Conservation (phyloP, 2,797 vertebrate species). For the Chrysocyon brachyurus region DNA sequence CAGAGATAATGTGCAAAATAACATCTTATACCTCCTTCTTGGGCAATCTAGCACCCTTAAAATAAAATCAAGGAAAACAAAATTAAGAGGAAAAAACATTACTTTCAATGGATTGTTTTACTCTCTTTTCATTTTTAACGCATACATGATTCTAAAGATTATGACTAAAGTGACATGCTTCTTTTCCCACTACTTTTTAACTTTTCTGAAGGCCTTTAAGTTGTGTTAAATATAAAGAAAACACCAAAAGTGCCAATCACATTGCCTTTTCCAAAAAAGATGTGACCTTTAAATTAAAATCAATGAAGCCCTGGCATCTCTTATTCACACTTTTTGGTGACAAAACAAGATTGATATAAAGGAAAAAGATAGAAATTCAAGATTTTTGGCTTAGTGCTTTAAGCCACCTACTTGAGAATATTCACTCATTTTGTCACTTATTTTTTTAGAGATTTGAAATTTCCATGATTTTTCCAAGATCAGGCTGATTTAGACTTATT, state of each 20-base stretch:
- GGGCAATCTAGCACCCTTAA: background rate
- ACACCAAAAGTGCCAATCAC: constrained; percentile 70
- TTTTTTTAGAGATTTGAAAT: constrained; percentile 25
- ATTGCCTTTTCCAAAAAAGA: constrained; percentile 80
- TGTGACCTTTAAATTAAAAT: constrained; percentile 80
- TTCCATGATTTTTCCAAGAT: constrained; percentile 16
- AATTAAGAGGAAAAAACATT: background rate
- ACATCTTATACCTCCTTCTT: background rate
- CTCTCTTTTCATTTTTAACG: constrained; percentile 36
- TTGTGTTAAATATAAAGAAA: constrained; percentile 79
- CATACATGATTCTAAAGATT: constrained; percentile 5
- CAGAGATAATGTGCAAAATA: background rate
- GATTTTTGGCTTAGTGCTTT: background rate
- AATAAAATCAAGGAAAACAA: constrained; percentile 40
- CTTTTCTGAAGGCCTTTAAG: constrained; percentile 75
- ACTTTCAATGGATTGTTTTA: background rate
- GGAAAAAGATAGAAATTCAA: constrained; percentile 63
- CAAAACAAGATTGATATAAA: constrained; percentile 74
- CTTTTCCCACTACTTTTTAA: constrained; percentile 66
- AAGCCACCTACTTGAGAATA: constrained; percentile 27
- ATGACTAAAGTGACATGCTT: constrained; percentile 26
- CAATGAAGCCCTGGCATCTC: constrained; percentile 73
- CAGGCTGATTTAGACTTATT: constrained; percentile 7
- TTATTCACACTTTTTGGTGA: constrained; percentile 76
- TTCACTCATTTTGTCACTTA: constrained; percentile 24